Evolutionary conservation across 92 coral and sea anemone genomes (phyloP).

Genomic region (Zoanthus sansibaricus): DNA sequence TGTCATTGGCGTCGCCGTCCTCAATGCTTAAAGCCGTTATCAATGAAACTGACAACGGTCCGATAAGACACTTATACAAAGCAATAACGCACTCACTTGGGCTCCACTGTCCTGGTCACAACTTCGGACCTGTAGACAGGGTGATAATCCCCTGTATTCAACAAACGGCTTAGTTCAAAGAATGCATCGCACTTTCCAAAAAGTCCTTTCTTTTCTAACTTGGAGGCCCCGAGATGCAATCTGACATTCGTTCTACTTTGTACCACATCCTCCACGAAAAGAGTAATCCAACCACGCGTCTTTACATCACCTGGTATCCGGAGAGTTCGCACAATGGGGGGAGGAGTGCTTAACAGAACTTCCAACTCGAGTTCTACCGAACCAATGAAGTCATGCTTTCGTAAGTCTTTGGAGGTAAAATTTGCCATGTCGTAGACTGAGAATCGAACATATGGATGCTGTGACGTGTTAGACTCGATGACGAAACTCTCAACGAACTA

Average conservation of each 20-base stretch:
- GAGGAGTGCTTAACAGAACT: slow-evolving; percentile 63
- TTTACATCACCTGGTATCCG: slow-evolving; percentile 93
- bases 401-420: slow-evolving; percentile 95
- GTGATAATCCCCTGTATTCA: slow-evolving; percentile 72
- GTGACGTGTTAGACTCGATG: slow-evolving; percentile 77
- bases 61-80: not conserved
- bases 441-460: slow-evolving; percentile 79
- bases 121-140: slow-evolving; percentile 94
- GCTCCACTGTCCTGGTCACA: slow-evolving; percentile 81
- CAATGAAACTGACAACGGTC: not conserved
- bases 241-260: slow-evolving; percentile 73
- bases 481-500: slow-evolving; percentile 92
- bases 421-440: slow-evolving; percentile 96
- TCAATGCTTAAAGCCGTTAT: too few species aligned
- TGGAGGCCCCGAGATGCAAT: slow-evolving; percentile 80
- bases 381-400: slow-evolving; percentile 95
- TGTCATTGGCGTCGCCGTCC: too few species aligned
- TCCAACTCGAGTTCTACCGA: slow-evolving; percentile 84
- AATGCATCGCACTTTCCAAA: slow-evolving; percentile 90
- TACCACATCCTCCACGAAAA: slow-evolving; percentile 73
- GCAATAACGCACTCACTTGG: slow-evolving; percentile 76
- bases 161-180: slow-evolving; percentile 82
- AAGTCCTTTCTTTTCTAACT: slow-evolving; percentile 81
- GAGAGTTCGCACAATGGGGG: slow-evolving; percentile 76
- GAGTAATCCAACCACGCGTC: slow-evolving; percentile 86